Evolutionary conservation across 2,113 vertebrate genomes (phyloP), one percentile per base, ranked within the genome.

Genomic region (Thamnophis sirtalis): DNA sequence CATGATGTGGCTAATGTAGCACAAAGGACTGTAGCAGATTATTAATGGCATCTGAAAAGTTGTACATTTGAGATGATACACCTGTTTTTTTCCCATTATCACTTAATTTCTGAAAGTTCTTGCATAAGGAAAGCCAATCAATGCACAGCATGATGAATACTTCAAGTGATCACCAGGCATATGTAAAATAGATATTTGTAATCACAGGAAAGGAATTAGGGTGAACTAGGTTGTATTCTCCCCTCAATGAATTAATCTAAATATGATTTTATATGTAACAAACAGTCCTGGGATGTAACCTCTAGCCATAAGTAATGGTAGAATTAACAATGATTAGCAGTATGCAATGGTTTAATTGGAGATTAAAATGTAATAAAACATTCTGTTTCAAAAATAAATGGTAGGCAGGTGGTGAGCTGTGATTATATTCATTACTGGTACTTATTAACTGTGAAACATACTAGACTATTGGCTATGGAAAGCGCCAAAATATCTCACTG

Each of bases 321-420:
- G 87, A 93, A 93, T 89, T 89, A 91, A 86, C 73, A 86, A 50
- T 91, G 87, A 89, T 89, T 89, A 91, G 38, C 38, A 89, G 56
- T 26, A 49, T 93, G 48, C 38, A 85, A 63, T 85, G 90, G 89
- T 86, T 91, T 89, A 91, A 89, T 89, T 91, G 38, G 26, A 86
- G 80, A 91, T 91, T 91, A 93, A 88, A 89, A 89, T 91, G 88
- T 86, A 91, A 93, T 86, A 91, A 63, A 93, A 89, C 88, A 91
- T 85, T 86, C 56, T 33, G 21, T 89, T 93, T 89, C 50, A 89
- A 89, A 93, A 50, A 86, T 86, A 91, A 91, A 85, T 91, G 87
- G 53, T 91, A 93, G 60, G 63, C 43, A 91, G 73, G 92, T 91
- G 87, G 90, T 49, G 56, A 86, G 56, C 38, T 91, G 49, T 91